phyloP scores from a whole-genome alignment of 2,888 invertebrate genomes.

The Eristalis arbustorum region DNA sequence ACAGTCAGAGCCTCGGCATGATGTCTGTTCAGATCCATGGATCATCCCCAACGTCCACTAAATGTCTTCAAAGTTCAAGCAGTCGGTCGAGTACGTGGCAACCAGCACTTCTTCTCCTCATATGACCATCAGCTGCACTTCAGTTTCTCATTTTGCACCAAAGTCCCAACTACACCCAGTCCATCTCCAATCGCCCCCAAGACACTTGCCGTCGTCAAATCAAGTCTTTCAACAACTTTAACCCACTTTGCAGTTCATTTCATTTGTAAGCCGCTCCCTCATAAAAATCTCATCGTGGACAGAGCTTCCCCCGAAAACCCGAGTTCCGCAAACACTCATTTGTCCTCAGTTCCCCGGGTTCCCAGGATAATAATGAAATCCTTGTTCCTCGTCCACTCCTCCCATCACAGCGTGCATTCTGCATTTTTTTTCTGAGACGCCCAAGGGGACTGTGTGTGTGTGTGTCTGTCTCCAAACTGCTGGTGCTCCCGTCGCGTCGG shows the following conservation, averaged over 20 bases:
- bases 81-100: too few relatives aligned
- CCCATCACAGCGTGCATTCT: slow-evolving; percentile 26
- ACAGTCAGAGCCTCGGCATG: too few relatives aligned
- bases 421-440: slow-evolving; percentile 35
- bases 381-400: slow-evolving; percentile 13
- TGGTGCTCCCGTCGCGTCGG: not conserved
- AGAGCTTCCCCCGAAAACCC: not conserved
- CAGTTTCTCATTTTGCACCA: not conserved
- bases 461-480: slow-evolving; percentile 12
- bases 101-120: not conserved
- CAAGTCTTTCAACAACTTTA: not conserved
- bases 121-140: not conserved
- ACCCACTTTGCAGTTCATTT: not conserved
- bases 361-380: slow-evolving; percentile 54
- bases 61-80: too few relatives aligned
- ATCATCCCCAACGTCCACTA: too few relatives aligned
- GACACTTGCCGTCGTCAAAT: not conserved
- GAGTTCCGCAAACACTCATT: slow-evolving; percentile 21
- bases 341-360: slow-evolving; percentile 8
- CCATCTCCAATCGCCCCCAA: not conserved
- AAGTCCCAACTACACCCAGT: not conserved
- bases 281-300: not conserved
- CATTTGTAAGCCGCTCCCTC: not conserved
- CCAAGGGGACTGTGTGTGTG: slow-evolving; percentile 25
- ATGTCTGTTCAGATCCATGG: too few relatives aligned